phyloP scores from a whole-genome alignment of 2,888 invertebrate genomes.

The Nomada flava region DNA sequence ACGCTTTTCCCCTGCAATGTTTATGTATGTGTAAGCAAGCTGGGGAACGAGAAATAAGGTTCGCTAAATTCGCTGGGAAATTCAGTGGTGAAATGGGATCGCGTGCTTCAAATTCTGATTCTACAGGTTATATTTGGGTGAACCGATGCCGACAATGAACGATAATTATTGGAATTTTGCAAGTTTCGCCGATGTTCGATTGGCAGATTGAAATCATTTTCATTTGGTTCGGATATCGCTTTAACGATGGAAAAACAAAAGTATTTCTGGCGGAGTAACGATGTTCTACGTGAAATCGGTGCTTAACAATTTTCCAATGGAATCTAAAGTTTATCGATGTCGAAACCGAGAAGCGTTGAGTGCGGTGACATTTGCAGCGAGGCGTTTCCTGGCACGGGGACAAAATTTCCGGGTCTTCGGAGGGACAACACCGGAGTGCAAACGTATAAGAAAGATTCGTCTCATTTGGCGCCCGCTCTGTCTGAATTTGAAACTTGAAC shows the following conservation, averaged over 20 bases:
- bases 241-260: not conserved
- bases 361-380: constrained; percentile 12
- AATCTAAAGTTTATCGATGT: constrained; percentile 34
- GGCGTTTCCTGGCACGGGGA: constrained; percentile 37
- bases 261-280: not conserved
- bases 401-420: constrained; percentile 34
- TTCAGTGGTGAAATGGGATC: no score
- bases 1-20: not conserved
- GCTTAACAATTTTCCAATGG: constrained; percentile 16
- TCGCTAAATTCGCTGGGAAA: no score
- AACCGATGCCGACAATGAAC: no score
- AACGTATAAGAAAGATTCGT: constrained; percentile 44
- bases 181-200: not conserved
- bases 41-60: no score
- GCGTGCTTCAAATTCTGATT: no score
- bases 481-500: constrained; percentile 42
- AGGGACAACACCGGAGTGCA: constrained; percentile 40
- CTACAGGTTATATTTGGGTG: not conserved
- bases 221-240: not conserved
- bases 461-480: constrained; percentile 35
- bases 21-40: no score
- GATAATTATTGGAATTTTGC: not conserved
- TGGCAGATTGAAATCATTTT: not conserved
- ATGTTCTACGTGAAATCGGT: not conserved
- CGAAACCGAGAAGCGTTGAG: constrained; percentile 33